A percentile compares a stretch with the other conserved stretches of the same genome.
phyloP scores from a whole-genome alignment of 2,113 vertebrate species.

The Pseudolaguvia tuberculata region DNA sequence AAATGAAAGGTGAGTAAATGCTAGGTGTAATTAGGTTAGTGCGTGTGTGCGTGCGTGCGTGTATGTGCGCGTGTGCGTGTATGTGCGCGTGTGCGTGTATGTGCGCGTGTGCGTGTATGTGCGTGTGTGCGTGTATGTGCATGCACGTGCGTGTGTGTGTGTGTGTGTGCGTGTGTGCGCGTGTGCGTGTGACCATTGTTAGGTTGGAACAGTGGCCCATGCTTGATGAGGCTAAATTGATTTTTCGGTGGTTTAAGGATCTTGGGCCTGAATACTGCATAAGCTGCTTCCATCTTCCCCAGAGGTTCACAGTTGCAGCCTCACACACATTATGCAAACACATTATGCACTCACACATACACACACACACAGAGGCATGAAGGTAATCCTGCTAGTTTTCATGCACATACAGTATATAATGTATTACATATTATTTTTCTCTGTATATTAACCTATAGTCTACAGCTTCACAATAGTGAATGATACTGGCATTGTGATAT shows the following conservation, averaged over 20 bases:
- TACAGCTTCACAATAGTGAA: too few relatives aligned
- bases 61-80: constrained; percentile 31
- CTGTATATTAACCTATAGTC: not conserved
- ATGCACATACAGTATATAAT: not conserved
- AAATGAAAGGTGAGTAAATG: constrained; percentile 36
- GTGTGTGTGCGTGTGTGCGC: constrained; percentile 37
- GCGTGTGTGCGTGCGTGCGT: constrained; percentile 32
- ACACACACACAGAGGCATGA: not conserved
- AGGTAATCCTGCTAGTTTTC: constrained; percentile 6
- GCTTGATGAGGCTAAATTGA: constrained; percentile 95
- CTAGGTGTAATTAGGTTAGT: constrained; percentile 18
- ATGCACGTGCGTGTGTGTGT: constrained; percentile 20
- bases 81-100: too few relatives aligned
- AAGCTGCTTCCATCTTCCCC: constrained; percentile 74
- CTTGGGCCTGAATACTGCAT: constrained; percentile 98
- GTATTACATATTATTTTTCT: too few relatives aligned
- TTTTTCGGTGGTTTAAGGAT: constrained; percentile 87
- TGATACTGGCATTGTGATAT: too few relatives aligned
- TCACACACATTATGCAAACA: too few relatives aligned
- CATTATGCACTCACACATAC: constrained; percentile 30
- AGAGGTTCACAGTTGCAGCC: constrained; percentile 57
- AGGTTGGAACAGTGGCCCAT: constrained; percentile 54
- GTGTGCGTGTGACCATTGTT: constrained; percentile 46
- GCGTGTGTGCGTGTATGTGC: too few relatives aligned
- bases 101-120: constrained; percentile 35